Percentiles rank a stretch among this genome's conserved stretches.
Conservation (phyloP, 2,113 vertebrate genomes). For the Felis chaus region DNA sequence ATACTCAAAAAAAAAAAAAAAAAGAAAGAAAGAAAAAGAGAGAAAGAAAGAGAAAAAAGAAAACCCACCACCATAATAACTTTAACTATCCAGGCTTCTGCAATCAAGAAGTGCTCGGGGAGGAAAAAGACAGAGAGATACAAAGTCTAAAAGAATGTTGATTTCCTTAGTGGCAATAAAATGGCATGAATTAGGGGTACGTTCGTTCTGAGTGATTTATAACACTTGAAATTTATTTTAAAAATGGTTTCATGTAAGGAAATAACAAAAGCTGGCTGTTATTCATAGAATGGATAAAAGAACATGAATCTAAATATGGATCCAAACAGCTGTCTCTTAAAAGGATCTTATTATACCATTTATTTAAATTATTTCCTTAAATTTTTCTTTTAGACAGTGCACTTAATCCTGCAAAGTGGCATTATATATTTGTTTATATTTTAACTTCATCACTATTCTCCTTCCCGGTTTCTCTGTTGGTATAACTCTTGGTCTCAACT, state of each 20-base stretch:
- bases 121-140: constrained; percentile 62
- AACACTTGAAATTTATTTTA: constrained; percentile 77
- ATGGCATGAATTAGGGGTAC: constrained; percentile 75
- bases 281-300: constrained; percentile 70
- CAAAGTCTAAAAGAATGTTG: constrained; percentile 70
- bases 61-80: not conserved
- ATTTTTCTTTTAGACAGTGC: constrained; percentile 67
- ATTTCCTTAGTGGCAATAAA: constrained; percentile 69
- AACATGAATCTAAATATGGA: constrained; percentile 73
- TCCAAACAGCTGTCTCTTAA: constrained; percentile 65
- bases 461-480: constrained; percentile 65
- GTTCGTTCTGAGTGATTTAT: constrained; percentile 76
- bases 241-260: constrained; percentile 72
- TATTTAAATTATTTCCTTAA: constrained; percentile 72
- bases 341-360: constrained; percentile 69
- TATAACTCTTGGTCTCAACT: constrained; percentile 66
- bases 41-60: not conserved
- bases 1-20: not conserved
- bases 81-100: not conserved
- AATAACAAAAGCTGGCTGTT: constrained; percentile 77
- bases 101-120: constrained; percentile 45
- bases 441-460: constrained; percentile 48
- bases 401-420: constrained; percentile 66
- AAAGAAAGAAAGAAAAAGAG: not conserved
- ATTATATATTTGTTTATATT: constrained; percentile 62